phyloP scores from a whole-genome alignment of 1,140 invertebrate genomes.

The Drosophila takahashii region DNA sequence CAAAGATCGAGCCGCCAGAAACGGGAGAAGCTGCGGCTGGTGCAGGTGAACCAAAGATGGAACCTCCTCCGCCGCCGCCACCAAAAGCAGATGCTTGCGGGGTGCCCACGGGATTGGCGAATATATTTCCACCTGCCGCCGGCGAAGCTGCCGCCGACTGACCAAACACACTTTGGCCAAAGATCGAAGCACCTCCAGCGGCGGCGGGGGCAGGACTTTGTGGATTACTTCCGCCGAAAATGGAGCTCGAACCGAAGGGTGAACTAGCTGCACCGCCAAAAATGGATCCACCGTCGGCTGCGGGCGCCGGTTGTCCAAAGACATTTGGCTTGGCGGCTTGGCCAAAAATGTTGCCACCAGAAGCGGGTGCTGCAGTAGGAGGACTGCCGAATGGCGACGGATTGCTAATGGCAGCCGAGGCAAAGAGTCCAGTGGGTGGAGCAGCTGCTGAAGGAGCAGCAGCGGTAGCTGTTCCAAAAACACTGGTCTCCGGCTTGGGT shows the following conservation, averaged over 20 bases:
- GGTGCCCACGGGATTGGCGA: constrained; percentile 41
- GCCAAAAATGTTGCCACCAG: constrained; percentile 61
- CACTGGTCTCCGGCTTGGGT: constrained; percentile 70
- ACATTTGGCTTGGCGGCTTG: constrained; percentile 48
- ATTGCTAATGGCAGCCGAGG: constrained; percentile 45
- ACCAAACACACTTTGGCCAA: constrained; percentile 69
- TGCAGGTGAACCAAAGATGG: constrained; percentile 62
- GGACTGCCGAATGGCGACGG: constrained; percentile 57
- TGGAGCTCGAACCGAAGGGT: constrained; percentile 57
- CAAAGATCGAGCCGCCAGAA: constrained; percentile 74
- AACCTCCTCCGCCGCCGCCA: constrained; percentile 34
- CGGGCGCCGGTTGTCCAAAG: constrained; percentile 44
- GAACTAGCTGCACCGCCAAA: constrained; percentile 62
- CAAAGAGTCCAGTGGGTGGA: constrained; percentile 68
- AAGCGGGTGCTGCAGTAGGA: constrained; percentile 17
- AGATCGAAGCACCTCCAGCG: constrained; percentile 56
- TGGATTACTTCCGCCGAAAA: constrained; percentile 57
- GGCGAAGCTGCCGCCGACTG: constrained; percentile 41
- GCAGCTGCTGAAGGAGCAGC: constrained; percentile 7
- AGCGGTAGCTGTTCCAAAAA: constrained; percentile 52
- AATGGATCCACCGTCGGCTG: constrained; percentile 54
- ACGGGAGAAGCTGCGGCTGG: constrained; percentile 25
- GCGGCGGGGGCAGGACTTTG: constrained; percentile 46
- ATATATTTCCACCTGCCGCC: constrained; percentile 55
- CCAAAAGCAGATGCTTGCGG: constrained; percentile 47